These are phyloP conservation scores for Furnarius figulus DNA, from an alignment of 2,113 vertebrate genomes.

Conservation along the genomic window DNA sequence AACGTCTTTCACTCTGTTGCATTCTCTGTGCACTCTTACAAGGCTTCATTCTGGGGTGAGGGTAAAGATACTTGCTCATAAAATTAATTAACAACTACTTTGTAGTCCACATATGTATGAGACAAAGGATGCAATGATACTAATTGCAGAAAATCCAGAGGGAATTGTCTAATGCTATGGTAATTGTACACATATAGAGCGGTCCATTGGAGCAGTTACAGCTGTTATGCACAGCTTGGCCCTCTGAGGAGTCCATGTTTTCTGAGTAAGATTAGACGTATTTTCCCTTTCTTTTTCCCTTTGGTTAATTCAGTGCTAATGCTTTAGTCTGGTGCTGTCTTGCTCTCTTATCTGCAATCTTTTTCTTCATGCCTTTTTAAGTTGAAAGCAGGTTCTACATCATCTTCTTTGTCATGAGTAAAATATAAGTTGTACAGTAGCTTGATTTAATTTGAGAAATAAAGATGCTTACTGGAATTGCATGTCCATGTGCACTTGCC, in stretches of 20 bases:
- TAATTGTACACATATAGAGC: neutral
- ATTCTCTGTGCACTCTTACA: neutral
- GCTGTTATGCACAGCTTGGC: neutral
- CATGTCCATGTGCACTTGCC: neutral
- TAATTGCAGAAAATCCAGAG: neutral
- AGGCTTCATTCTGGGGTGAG: neutral
- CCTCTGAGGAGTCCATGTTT: neutral
- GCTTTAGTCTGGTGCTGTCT: neutral
- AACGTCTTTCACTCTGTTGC: neutral
- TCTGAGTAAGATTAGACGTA: neutral
- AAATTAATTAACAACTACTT: neutral
- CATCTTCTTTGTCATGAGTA: neutral
- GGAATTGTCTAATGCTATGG: neutral
- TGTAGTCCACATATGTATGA: neutral
- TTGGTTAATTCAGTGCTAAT: neutral
- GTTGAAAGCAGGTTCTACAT: neutral
- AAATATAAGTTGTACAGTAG: neutral
- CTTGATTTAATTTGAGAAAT: neutral
- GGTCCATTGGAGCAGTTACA: neutral
- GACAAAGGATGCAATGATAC: neutral
- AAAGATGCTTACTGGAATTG: neutral
- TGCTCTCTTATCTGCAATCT: neutral
- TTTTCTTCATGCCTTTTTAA: neutral
- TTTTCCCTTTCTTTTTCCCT: neutral
- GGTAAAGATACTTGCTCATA: neutral